phyloP scores from a whole-genome alignment of 2,113 vertebrate genomes.

The Edolisoma coerulescens region DNA sequence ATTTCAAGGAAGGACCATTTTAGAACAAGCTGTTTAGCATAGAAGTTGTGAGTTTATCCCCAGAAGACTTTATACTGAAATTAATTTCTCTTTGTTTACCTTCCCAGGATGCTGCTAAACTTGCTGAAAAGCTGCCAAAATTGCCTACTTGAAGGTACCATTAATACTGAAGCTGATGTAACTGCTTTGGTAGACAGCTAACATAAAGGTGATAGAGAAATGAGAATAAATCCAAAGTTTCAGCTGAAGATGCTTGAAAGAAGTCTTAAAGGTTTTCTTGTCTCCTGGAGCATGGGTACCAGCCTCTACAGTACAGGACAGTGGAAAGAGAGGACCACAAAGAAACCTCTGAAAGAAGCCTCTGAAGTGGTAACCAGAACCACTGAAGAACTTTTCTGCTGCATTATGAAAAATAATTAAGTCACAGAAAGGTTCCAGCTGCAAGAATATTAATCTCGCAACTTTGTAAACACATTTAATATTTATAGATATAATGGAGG shows the following conservation, averaged over 20 bases:
- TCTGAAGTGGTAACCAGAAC: not conserved
- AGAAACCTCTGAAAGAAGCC: not conserved
- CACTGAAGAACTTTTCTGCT: not conserved
- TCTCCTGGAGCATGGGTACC: not conserved
- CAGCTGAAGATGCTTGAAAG: not conserved
- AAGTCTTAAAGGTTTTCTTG: not conserved
- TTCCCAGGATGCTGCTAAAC: not conserved
- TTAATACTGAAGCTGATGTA: not conserved
- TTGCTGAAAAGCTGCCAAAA: slow-evolving; percentile 16
- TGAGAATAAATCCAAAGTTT: not conserved
- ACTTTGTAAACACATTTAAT: not conserved
- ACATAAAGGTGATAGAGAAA: not conserved
- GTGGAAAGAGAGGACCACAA: not conserved
- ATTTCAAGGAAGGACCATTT: not conserved
- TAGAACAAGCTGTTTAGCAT: not conserved
- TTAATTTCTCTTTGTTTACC: slow-evolving; percentile 41
- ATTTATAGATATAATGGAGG: not conserved
- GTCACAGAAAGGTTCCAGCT: not conserved
- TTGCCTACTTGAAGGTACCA: not conserved
- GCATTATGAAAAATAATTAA: not conserved
- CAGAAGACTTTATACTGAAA: not conserved
- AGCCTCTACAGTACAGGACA: rapidly evolving
- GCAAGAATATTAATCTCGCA: not conserved
- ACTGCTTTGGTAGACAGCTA: not conserved
- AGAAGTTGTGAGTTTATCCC: not conserved